phyloP scores from a whole-genome alignment of 2,888 invertebrate species.

The Megamerina dolium region DNA sequence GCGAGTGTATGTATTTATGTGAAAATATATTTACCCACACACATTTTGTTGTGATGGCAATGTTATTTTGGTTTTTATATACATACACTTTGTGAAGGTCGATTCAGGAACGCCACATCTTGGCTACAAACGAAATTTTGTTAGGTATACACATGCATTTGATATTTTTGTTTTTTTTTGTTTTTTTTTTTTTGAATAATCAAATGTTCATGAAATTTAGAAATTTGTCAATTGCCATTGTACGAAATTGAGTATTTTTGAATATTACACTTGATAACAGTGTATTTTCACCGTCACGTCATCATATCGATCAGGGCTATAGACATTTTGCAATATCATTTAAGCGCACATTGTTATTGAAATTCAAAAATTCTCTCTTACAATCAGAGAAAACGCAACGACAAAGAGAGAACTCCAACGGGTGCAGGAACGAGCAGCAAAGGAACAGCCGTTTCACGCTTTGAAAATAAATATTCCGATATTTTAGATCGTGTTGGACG shows the following conservation, averaged over 20 bases:
- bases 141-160: neutral
- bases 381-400: conserved; percentile 34
- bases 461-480: conserved; percentile 75
- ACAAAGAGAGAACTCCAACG: conserved; percentile 47
- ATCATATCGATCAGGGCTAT: too few relatives aligned
- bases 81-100: conserved; percentile 15
- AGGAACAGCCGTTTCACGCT: conserved; percentile 57
- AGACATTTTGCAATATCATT: too few relatives aligned
- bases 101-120: conserved; percentile 10
- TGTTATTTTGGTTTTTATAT: conserved; percentile 12
- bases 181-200: too few relatives aligned
- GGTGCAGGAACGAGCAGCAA: conserved; percentile 22
- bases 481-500: conserved; percentile 67
- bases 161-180: neutral
- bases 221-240: too few relatives aligned
- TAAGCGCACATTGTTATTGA: too few relatives aligned
- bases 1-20: neutral
- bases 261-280: too few relatives aligned
- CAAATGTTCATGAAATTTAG: too few relatives aligned
- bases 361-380: too few relatives aligned
- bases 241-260: too few relatives aligned
- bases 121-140: neutral
- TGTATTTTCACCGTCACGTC: too few relatives aligned
- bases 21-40: conserved; percentile 7
- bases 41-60: conserved; percentile 9